phyloP scores from a whole-genome alignment of 2,113 vertebrate species.

The Chloropsis cyanopogon region DNA sequence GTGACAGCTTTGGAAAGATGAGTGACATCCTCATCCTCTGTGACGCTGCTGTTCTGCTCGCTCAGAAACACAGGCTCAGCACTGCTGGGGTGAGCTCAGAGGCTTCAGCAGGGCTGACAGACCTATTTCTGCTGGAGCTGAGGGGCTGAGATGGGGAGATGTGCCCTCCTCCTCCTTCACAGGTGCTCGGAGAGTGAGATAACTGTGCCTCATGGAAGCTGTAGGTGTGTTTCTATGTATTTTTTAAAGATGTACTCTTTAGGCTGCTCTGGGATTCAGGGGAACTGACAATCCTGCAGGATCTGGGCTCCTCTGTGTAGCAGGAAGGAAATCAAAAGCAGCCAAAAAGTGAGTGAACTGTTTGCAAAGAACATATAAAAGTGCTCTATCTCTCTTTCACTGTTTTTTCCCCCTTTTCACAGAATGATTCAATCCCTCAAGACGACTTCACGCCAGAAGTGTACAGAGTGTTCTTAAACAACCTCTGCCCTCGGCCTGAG shows the following conservation, averaged over 20 bases:
- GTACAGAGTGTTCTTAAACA: slow-evolving; percentile 89
- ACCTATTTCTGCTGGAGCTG: neutral
- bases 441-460: slow-evolving; percentile 91
- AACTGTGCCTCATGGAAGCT: neutral
- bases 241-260: neutral
- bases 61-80: neutral
- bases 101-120: fast-evolving
- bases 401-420: neutral
- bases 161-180: neutral
- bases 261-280: neutral
- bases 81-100: neutral
- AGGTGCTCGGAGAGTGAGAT: neutral
- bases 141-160: neutral
- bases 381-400: neutral
- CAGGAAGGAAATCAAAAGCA: neutral
- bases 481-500: slow-evolving; percentile 91
- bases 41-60: neutral
- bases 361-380: neutral
- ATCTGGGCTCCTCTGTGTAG: neutral
- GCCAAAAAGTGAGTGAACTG: neutral
- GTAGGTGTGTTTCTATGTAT: fast-evolving
- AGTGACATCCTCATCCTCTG: neutral
- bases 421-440: slow-evolving; percentile 93
- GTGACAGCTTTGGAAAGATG: neutral
- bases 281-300: neutral